A percentile compares a stretch with the other conserved stretches of the same genome.
phyloP scores from a whole-genome alignment of 2,888 invertebrate species.

The Gastrophysa polygoni region DNA sequence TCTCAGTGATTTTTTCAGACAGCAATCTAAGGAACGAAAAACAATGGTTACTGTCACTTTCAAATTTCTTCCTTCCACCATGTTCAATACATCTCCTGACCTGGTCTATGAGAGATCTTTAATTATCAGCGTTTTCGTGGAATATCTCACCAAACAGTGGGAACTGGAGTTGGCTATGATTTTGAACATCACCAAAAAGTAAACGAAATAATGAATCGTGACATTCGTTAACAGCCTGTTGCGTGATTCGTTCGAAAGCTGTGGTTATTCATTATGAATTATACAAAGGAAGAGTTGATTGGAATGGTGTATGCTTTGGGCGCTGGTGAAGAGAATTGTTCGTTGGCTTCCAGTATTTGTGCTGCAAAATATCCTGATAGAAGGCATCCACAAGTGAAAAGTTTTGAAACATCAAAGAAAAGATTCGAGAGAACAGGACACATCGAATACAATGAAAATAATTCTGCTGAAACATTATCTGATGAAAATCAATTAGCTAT shows the following conservation, averaged over 20 bases:
- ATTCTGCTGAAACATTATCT: not conserved
- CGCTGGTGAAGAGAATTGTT: not conserved
- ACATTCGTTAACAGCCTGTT: not conserved
- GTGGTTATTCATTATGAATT: not conserved
- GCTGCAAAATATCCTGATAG: constrained; percentile 9
- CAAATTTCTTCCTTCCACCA: too few relatives aligned
- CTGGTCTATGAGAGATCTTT: too few relatives aligned
- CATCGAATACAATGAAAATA: constrained; percentile 8
- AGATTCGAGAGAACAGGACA: constrained; percentile 9
- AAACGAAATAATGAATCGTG: not conserved
- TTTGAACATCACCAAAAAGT: not conserved
- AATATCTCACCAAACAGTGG: too few relatives aligned
- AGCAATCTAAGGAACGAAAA: too few relatives aligned
- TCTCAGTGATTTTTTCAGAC: not conserved
- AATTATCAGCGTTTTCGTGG: too few relatives aligned
- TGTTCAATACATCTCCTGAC: too few relatives aligned
- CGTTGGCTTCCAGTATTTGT: not conserved
- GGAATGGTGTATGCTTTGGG: too few relatives aligned
- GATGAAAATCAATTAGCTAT: constrained; percentile 2
- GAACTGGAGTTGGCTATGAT: not conserved
- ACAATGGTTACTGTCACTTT: too few relatives aligned
- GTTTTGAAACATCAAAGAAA: constrained; percentile 8
- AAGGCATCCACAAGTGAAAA: constrained; percentile 11
- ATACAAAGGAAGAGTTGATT: not conserved
- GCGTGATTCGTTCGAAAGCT: not conserved